These are phyloP conservation scores for Pogonocichla stellata DNA, from an alignment of 2,113 vertebrate species.

Conservation along the genomic window DNA sequence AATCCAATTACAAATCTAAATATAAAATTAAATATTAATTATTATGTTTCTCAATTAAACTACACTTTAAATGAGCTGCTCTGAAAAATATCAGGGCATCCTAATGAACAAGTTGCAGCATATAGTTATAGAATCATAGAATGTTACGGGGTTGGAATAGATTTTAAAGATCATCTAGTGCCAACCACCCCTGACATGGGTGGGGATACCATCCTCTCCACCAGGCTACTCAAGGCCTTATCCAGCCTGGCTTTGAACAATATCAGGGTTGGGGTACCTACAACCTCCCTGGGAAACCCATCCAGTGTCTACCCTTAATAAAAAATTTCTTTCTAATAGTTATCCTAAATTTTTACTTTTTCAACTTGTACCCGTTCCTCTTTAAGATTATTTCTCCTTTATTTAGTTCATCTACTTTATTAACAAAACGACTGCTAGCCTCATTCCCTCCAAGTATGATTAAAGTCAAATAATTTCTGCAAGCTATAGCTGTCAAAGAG, in stretches of 20 bases:
- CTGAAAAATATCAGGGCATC: neutral
- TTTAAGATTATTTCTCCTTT: neutral
- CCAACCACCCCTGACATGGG: neutral
- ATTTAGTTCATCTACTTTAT: neutral
- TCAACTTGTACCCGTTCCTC: neutral
- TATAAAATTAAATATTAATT: neutral
- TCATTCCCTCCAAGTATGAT: neutral
- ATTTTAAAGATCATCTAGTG: neutral
- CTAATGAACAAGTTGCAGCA: neutral
- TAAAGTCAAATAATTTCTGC: neutral
- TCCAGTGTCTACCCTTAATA: neutral
- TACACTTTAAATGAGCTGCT: neutral
- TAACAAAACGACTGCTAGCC: neutral
- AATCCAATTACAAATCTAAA: neutral
- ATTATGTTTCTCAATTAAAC: neutral
- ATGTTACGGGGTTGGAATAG: neutral
- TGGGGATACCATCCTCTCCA: neutral
- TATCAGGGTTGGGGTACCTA: neutral
- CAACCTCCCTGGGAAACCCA: accelerated
- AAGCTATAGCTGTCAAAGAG: neutral
- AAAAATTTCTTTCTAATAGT: neutral
- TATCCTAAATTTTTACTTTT: neutral
- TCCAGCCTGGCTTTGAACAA: neutral
- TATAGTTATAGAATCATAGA: neutral
- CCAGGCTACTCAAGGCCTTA: neutral